Evolutionary conservation across 2,888 invertebrate genomes (phyloP).

Genomic region (Netelia virgata): DNA sequence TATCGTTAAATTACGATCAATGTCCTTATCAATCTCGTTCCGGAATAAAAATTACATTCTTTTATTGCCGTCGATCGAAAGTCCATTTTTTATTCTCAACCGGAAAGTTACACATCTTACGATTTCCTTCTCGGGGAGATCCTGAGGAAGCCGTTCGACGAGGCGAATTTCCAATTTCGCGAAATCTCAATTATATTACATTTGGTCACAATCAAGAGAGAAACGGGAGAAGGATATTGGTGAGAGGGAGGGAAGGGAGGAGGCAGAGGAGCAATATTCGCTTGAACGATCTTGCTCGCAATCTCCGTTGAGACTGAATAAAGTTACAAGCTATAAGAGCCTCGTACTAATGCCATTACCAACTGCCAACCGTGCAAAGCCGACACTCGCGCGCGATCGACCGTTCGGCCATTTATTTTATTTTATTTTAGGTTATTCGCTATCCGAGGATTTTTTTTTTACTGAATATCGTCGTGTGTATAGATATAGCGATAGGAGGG

Average conservation of each 20-base stretch:
- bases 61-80: neutral
- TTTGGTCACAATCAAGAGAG: conserved; percentile 19
- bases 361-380: conserved; percentile 42
- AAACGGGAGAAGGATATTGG: neutral
- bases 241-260: neutral
- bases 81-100: conserved; percentile 7
- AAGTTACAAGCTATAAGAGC: conserved; percentile 62
- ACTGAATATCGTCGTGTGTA: conserved; percentile 20
- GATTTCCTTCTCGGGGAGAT: conserved; percentile 13
- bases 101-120: conserved; percentile 24
- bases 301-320: conserved; percentile 51
- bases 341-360: conserved; percentile 54
- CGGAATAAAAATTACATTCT: neutral
- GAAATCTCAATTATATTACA: conserved; percentile 55
- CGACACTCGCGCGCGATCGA: conserved; percentile 26
- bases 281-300: conserved; percentile 52
- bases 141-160: conserved; percentile 42
- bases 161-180: conserved; percentile 46
- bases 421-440: conserved; percentile 46
- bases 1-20: neutral
- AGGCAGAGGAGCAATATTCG: conserved; percentile 8
- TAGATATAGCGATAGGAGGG: conserved; percentile 35
- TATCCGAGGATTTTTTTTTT: conserved; percentile 29
- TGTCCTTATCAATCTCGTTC: neutral
- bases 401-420: conserved; percentile 21